phyloP scores from a whole-genome alignment of 2,113 vertebrate genomes.

The Mormyrus iriodes region DNA sequence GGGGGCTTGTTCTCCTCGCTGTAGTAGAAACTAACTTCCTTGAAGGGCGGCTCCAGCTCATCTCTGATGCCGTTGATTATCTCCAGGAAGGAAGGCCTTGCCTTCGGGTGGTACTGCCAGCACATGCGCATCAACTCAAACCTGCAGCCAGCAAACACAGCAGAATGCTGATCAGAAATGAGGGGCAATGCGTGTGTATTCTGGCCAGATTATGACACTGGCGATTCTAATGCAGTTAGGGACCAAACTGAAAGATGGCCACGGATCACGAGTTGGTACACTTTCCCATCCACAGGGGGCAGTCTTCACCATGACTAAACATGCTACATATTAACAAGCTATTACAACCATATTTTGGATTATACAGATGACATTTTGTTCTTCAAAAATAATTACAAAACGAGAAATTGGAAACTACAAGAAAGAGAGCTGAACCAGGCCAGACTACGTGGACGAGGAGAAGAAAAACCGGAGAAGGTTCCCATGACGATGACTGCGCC shows the following conservation, averaged over 20 bases:
- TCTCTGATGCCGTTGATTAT: slow-evolving; percentile 93
- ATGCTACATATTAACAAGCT: not conserved
- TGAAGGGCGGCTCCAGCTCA: slow-evolving; percentile 83
- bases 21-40: slow-evolving; percentile 95
- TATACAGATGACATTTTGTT: not conserved
- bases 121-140: slow-evolving; percentile 98
- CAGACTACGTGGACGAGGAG: not conserved
- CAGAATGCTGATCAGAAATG: not conserved
- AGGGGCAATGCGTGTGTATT: not conserved
- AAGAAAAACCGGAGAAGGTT: not conserved
- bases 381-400: not conserved
- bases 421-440: not conserved
- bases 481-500: too few relatives aligned
- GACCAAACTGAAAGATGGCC: not conserved
- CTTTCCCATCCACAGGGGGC: slow-evolving; percentile 54
- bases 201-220: not conserved
- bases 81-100: slow-evolving; percentile 93
- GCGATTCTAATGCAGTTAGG: not conserved
- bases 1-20: slow-evolving; percentile 97
- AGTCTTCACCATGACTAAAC: slow-evolving; percentile 35
- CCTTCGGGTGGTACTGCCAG: slow-evolving; percentile 98
- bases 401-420: not conserved
- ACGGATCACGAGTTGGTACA: not conserved
- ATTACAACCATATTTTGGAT: not conserved
- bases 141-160: slow-evolving; percentile 49